Evolutionary conservation across 2,888 invertebrate species (phyloP).

Genomic region (Temnothorax unifasciatus): DNA sequence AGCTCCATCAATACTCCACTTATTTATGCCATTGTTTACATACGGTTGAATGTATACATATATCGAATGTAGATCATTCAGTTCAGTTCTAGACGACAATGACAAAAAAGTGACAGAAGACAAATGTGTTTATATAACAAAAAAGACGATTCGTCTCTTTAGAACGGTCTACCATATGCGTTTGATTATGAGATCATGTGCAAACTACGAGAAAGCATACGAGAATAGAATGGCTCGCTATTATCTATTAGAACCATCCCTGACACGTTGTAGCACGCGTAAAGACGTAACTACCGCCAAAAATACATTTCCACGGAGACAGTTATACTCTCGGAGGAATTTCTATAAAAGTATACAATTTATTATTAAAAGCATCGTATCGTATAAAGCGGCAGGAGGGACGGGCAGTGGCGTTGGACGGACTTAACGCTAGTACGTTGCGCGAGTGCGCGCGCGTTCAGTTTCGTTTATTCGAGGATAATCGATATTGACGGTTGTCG

Average conservation of each 20-base stretch:
- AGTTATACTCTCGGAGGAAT: not conserved
- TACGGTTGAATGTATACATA: not conserved
- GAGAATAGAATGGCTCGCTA: not conserved
- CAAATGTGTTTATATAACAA: not conserved
- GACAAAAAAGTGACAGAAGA: not conserved
- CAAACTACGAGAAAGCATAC: conserved; percentile 2
- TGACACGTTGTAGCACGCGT: not conserved
- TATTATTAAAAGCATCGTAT: conserved; percentile 53
- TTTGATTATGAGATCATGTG: conserved; percentile 35
- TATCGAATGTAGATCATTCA: not conserved
- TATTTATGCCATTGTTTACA: not conserved
- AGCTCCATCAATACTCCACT: not conserved
- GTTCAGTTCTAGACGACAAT: not conserved
- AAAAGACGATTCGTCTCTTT: not conserved
- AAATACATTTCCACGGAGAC: not conserved
- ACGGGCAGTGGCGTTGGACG: not conserved
- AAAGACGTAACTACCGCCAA: not conserved
- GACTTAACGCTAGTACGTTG: conserved; percentile 29
- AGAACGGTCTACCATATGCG: not conserved
- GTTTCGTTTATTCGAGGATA: conserved; percentile 64
- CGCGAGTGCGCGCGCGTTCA: conserved; percentile 33
- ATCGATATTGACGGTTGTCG: conserved; percentile 63
- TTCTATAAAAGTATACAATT: conserved; percentile 64
- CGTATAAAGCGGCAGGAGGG: conserved; percentile 5
- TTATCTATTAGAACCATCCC: not conserved